A percentile compares a stretch with the other conserved stretches of the same genome.
phyloP scores from a whole-genome alignment of 2,797 vertebrate genomes.

The Pipistrellus nathusii region DNA sequence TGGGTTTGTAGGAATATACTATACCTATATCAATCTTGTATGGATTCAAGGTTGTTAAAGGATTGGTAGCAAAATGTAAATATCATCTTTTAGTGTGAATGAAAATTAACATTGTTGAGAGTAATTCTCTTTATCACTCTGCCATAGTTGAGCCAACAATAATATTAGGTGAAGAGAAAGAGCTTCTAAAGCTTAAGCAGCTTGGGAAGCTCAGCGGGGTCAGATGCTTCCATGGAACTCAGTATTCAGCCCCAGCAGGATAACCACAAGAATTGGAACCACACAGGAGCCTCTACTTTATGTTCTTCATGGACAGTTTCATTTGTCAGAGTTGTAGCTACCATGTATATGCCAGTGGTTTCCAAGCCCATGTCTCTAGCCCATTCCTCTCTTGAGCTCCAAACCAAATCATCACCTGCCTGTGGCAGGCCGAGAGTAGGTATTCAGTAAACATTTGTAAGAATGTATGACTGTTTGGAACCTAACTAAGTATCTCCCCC shows the following conservation, averaged over 20 bases:
- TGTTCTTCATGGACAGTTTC: not conserved
- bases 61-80: constrained; percentile 97
- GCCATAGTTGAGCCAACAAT: constrained; percentile 95
- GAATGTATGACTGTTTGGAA: not conserved
- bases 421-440: not conserved
- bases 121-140: constrained; percentile 95
- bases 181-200: constrained; percentile 94
- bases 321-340: not conserved
- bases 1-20: constrained; percentile 95
- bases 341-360: not conserved
- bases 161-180: constrained; percentile 94
- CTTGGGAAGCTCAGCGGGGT: constrained; percentile 91
- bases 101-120: constrained; percentile 97
- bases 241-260: fast-evolving
- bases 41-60: constrained; percentile 93
- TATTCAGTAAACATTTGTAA: not conserved
- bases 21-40: constrained; percentile 97
- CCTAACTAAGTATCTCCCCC: too few relatives aligned
- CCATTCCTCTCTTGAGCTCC: not conserved
- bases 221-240: constrained; percentile 86
- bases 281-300: not conserved
- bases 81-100: constrained; percentile 96
- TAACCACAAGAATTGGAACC: constrained; percentile 58
- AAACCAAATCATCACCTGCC: not conserved
- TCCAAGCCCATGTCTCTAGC: not conserved